Evolutionary conservation across 2,797 vertebrate genomes (phyloP).

Genomic region (Huso huso): DNA sequence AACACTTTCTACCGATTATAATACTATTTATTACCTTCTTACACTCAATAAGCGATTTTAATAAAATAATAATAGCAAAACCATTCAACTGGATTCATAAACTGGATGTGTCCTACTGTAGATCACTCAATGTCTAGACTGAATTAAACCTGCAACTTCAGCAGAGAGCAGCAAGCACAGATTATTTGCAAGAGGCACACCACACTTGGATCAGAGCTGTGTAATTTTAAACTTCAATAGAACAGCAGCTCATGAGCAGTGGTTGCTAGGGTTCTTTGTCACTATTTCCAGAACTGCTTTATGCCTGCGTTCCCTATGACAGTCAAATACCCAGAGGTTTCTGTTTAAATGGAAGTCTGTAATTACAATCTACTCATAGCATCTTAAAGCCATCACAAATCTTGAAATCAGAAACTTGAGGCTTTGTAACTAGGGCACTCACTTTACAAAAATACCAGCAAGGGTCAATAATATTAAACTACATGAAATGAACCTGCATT

Average conservation of each 20-base stretch:
- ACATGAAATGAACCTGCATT: no score
- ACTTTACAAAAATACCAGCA: not conserved
- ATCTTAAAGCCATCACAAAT: conserved; percentile 16
- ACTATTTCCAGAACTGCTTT: conserved; percentile 16
- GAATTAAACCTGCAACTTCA: not conserved
- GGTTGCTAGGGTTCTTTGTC: not conserved
- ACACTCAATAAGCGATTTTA: no score
- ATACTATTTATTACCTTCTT: no score
- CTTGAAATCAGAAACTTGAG: conserved; percentile 13
- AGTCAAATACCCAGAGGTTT: conserved; percentile 21
- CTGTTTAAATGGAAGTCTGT: conserved; percentile 14
- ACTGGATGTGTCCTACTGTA: no score
- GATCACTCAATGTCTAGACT: not conserved
- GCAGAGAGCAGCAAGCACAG: not conserved
- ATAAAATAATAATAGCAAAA: no score
- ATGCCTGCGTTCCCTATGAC: conserved; percentile 11
- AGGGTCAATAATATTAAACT: no score
- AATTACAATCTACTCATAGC: conserved; percentile 26
- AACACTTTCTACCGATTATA: no score
- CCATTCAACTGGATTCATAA: no score
- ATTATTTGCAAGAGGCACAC: not conserved
- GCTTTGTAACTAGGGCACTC: conserved; percentile 29
- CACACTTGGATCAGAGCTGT: not conserved
- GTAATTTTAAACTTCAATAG: conserved; percentile 2
- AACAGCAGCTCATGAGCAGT: not conserved